Conservation (phyloP, 2,113 vertebrate species). For the Anoplopoma fimbria region DNA sequence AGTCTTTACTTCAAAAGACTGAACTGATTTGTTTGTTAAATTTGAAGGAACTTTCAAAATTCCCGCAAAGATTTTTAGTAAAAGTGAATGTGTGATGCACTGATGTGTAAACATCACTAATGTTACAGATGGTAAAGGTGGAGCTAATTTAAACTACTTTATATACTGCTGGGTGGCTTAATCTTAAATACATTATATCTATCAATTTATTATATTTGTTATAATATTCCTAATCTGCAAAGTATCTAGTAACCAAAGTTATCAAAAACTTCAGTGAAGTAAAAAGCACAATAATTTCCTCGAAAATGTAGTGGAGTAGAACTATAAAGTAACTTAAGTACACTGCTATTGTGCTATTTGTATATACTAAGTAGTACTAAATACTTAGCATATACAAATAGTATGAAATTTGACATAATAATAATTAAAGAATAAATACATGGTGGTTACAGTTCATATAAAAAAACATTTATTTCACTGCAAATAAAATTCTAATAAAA, state of each 20-base stretch:
- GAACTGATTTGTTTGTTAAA: neutral
- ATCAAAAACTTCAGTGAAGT: neutral
- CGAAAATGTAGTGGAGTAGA: neutral
- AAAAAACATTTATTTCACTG: slow-evolving; percentile 20
- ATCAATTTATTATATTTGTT: neutral
- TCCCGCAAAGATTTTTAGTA: neutral
- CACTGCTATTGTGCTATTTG: neutral
- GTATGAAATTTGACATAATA: neutral
- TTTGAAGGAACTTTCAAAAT: neutral
- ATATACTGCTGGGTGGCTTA: neutral
- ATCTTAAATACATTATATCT: neutral
- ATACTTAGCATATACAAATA: neutral
- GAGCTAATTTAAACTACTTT: neutral
- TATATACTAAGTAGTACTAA: neutral
- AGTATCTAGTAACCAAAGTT: neutral
- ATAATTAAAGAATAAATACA: neutral
- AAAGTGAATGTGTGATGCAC: neutral
- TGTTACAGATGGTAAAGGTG: neutral
- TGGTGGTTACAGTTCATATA: neutral
- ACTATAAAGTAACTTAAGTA: neutral
- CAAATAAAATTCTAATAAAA: neutral
- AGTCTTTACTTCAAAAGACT: neutral
- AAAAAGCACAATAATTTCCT: neutral
- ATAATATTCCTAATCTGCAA: neutral
- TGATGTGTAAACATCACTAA: neutral